These are phyloP conservation scores for Scleropages formosus DNA, from an alignment of 2,797 vertebrate species.

Conservation along the genomic window DNA sequence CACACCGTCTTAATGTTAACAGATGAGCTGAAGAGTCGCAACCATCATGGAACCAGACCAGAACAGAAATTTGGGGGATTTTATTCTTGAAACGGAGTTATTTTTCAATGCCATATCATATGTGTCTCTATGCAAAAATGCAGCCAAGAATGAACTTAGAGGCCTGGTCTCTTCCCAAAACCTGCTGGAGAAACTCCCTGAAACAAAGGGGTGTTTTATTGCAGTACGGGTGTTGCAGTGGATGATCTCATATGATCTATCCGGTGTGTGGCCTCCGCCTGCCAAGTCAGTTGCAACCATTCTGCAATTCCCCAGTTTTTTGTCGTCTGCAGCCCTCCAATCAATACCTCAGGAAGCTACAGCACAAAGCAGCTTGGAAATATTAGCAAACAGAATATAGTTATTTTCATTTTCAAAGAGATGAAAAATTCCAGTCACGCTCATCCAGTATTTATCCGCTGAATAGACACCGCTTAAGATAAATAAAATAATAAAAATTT, in stretches of 20 bases:
- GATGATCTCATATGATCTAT: conserved; percentile 25
- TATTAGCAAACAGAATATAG: conserved; percentile 40
- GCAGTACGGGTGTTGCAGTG: conserved; percentile 24
- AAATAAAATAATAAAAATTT: too few species aligned
- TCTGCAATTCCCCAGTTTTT: conserved; percentile 3
- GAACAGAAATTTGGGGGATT: conserved; percentile 18
- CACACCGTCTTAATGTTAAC: conserved; percentile 17
- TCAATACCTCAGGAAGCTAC: not conserved
- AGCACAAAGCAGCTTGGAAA: not conserved
- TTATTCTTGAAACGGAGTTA: conserved; percentile 18
- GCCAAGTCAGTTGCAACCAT: not conserved
- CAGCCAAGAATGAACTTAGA: conserved; percentile 28
- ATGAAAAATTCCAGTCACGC: too few species aligned
- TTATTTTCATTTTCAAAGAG: not conserved
- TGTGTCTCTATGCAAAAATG: conserved; percentile 16
- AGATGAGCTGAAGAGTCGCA: not conserved
- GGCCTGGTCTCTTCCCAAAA: conserved; percentile 20
- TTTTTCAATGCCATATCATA: conserved; percentile 33
- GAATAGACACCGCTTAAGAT: too few species aligned
- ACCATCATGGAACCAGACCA: not conserved
- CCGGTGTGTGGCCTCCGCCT: not conserved
- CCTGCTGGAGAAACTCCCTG: not conserved
- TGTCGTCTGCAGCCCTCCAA: not conserved
- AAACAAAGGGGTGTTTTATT: conserved; percentile 32
- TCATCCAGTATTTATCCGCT: too few species aligned